phyloP scores from a whole-genome alignment of 2,113 vertebrate species.

The Albula goreensis region DNA sequence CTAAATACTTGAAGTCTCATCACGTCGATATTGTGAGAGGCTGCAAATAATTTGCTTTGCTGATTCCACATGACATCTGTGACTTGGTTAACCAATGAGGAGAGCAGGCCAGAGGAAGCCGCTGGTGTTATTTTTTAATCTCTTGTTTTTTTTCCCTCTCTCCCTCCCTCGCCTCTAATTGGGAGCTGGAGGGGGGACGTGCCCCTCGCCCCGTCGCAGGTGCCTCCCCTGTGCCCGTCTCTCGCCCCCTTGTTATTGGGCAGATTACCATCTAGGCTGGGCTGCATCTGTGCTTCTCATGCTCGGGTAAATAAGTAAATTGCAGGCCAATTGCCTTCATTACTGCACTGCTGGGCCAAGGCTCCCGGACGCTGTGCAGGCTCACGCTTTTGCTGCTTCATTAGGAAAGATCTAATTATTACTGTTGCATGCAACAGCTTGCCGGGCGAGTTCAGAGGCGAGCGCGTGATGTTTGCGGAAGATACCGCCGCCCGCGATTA shows the following conservation, averaged over 20 bases:
- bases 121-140: background rate
- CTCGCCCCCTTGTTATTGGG: slow-evolving; percentile 58
- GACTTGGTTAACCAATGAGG: background rate
- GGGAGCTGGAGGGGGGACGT: slow-evolving; percentile 61
- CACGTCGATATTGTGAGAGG: no score
- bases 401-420: slow-evolving; percentile 76
- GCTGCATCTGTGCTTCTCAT: slow-evolving; percentile 56
- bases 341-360: slow-evolving; percentile 58
- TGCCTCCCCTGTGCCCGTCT: slow-evolving; percentile 34
- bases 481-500: background rate
- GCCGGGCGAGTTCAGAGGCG: slow-evolving; percentile 52
- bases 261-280: slow-evolving; percentile 71
- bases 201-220: slow-evolving; percentile 56
- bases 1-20: no score
- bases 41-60: background rate
- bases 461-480: background rate
- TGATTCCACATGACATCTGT: background rate
- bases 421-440: slow-evolving; percentile 74
- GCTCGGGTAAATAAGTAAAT: slow-evolving; percentile 63
- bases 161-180: slow-evolving; percentile 39
- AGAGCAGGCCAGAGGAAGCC: background rate
- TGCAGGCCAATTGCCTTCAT: slow-evolving; percentile 63
- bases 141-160: background rate
- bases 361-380: slow-evolving; percentile 67
- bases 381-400: slow-evolving; percentile 59